Base-by-base conservation (phyloP, 2,113 vertebrate genomes). In the Callopanchax toddi region DNA sequence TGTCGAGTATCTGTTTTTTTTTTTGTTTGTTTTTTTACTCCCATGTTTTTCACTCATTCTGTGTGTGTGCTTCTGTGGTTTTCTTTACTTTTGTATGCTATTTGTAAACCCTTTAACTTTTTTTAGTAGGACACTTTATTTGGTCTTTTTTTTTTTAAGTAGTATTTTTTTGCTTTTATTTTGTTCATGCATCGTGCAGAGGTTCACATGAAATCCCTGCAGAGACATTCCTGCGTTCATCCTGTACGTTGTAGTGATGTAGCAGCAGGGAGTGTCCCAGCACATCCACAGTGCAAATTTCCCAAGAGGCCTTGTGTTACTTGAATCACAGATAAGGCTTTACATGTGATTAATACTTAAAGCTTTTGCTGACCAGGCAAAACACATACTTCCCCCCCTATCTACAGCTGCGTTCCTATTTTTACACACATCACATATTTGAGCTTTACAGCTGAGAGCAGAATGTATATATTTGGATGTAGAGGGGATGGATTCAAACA, bases 251-350 rank as follows among this genome's bases (percentile, higher is more conserved):
- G 18, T 69, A 16, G 42, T 68, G 42, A 66, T 78, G 63, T 74
- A 69, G 52, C 62, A 52, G 45, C 52, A 64, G 70, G 45, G 54
- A 52, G 36, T 59, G 52, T 68, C 60, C 23, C 39, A 20, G 36
- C 60, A 69, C 59, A 65, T 42, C 61, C 76, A 61, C 54, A 56
- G 43, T 20, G 55, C 61, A 25, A 68, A 74, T 32, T 70, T 70
- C 73, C 70, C 50, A 74, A 21, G 42, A 50, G 58, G 43, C 68
- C 76, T 37, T 52, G 32, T 77, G 67, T 59, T 68, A 44, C 64
- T 46, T 21, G 59, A 76, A 80, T 70, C 49, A 62, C 63, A 67
- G 81, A 80, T 83, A 70, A 80, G 67, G 25, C 60, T 61, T 56
- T 71, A 69, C 48, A 53, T 79, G 66, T 72, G 84, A 83, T 82